Evolutionary conservation across 2,888 invertebrate genomes (phyloP).

Genomic region (Caenorhabditis drosophilae): DNA sequence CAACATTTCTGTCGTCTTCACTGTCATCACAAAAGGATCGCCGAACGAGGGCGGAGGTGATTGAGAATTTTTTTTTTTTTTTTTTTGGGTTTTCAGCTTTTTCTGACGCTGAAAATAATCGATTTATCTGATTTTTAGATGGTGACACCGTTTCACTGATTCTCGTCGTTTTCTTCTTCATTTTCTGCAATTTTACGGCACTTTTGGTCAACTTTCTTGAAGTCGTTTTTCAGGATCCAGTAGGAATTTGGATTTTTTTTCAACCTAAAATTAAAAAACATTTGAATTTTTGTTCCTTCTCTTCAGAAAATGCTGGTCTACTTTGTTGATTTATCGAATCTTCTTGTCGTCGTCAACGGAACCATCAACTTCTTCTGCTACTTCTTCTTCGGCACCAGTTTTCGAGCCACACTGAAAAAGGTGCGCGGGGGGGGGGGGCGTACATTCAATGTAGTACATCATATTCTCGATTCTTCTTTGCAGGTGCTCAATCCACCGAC

Average conservation of each 20-base stretch:
- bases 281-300: no score
- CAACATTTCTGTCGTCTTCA: constrained; percentile 63
- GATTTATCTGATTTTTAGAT: constrained; percentile 37
- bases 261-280: background rate
- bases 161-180: constrained; percentile 67
- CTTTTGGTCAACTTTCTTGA: constrained; percentile 68
- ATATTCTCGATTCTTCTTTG: no score
- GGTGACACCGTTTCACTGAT: constrained; percentile 66
- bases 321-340: constrained; percentile 66
- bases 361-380: constrained; percentile 68
- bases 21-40: constrained; percentile 40
- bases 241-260: constrained; percentile 13
- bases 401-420: constrained; percentile 56
- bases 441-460: no score
- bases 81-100: background rate
- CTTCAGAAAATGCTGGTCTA: constrained; percentile 61
- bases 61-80: no score
- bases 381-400: constrained; percentile 61
- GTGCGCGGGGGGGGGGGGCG: no score
- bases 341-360: constrained; percentile 66
- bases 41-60: constrained; percentile 28
- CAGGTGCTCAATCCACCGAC: no score
- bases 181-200: constrained; percentile 68
- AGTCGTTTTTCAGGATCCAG: constrained; percentile 61
- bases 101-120: constrained; percentile 2